Conservation (phyloP, 2,113 vertebrate species). For the Gymnogyps californianus region DNA sequence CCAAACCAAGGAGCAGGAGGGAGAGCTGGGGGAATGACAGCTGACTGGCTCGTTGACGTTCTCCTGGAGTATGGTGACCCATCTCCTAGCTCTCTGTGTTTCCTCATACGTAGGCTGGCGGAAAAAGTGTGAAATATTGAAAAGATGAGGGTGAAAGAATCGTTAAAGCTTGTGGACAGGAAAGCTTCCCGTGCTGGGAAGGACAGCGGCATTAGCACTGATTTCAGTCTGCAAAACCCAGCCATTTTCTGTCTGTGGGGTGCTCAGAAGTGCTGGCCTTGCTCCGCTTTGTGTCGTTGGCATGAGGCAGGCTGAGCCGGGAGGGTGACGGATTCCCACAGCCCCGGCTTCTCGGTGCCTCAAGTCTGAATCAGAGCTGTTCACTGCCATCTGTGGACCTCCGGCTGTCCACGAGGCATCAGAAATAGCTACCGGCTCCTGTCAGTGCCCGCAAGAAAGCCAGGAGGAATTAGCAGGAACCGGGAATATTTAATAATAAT, state of each 20-base stretch:
- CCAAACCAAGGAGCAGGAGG: not conserved
- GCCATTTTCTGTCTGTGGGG: not conserved
- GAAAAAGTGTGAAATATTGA: not conserved
- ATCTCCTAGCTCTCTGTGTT: not conserved
- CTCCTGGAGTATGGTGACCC: not conserved
- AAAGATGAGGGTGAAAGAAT: not conserved
- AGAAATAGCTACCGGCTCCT: not conserved
- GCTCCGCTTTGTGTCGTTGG: not conserved
- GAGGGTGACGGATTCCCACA: not conserved
- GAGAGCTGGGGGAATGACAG: not conserved
- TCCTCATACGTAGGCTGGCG: fast-evolving
- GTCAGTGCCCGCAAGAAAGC: not conserved
- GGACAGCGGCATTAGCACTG: not conserved
- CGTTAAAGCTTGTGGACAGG: not conserved
- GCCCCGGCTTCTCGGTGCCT: not conserved
- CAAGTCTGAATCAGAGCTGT: not conserved
- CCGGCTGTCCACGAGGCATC: not conserved
- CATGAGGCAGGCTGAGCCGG: not conserved
- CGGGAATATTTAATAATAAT: not conserved
- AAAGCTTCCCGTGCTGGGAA: not conserved
- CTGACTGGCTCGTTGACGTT: not conserved
- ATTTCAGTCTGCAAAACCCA: not conserved
- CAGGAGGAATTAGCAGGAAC: not conserved
- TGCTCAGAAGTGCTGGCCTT: not conserved
- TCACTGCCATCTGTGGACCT: fast-evolving